These are phyloP conservation scores for Melieria picta DNA, from an alignment of 2,888 invertebrate genomes.

Conservation along the genomic window DNA sequence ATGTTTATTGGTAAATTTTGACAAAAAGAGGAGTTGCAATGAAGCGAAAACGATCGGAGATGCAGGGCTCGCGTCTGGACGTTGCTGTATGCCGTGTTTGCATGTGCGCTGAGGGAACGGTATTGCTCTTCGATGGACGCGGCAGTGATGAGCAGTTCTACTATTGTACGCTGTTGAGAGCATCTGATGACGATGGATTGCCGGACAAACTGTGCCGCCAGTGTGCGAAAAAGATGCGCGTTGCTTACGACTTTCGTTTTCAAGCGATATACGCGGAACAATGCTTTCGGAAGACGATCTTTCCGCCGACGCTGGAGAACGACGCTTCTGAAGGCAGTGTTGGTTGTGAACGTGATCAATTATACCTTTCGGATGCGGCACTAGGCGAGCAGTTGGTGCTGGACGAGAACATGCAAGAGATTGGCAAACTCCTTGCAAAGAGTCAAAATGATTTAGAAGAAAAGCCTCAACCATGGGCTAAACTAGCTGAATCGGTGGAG, in stretches of 20 bases:
- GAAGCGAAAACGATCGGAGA: too few relatives aligned
- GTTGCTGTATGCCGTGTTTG: slow-evolving; percentile 44
- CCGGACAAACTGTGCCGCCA: slow-evolving; percentile 42
- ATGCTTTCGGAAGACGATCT: slow-evolving; percentile 43
- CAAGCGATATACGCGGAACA: slow-evolving; percentile 45
- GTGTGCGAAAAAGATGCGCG: slow-evolving; percentile 42
- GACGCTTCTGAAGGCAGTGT: slow-evolving; percentile 7
- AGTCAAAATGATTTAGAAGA: too few relatives aligned
- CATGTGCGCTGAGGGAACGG: slow-evolving; percentile 40
- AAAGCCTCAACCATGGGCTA: too few relatives aligned
- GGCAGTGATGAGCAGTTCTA: slow-evolving; percentile 45
- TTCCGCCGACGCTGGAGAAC: slow-evolving; percentile 38
- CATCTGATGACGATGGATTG: slow-evolving; percentile 40
- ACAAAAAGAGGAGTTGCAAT: too few relatives aligned
- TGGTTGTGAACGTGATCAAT: too few relatives aligned
- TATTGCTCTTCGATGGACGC: slow-evolving; percentile 42
- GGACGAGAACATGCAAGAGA: slow-evolving; percentile 45
- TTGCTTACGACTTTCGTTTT: slow-evolving; percentile 45
- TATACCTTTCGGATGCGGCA: neutral
- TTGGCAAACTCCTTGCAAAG: slow-evolving; percentile 39
- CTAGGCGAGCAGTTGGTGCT: slow-evolving; percentile 20
- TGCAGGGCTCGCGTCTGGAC: slow-evolving; percentile 9
- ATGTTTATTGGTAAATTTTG: too few relatives aligned
- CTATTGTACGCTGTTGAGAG: slow-evolving; percentile 42
- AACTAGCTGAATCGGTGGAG: too few relatives aligned